These are phyloP conservation scores for Rhegmatorhina hoffmannsi DNA, from an alignment of 2,113 vertebrate species.

Conservation along the genomic window DNA sequence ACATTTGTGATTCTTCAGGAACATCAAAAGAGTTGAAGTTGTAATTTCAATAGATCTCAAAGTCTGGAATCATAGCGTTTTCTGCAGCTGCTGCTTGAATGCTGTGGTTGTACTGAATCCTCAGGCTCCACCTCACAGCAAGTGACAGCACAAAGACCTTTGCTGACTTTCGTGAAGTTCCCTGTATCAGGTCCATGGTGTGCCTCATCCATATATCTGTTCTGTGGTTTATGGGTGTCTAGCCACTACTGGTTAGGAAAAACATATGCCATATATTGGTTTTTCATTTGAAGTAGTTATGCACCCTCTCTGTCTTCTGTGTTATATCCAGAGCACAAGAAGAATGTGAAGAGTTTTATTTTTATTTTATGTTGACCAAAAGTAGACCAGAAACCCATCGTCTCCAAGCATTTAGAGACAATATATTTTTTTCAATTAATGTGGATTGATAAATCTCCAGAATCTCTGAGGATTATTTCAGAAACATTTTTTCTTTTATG, in stretches of 20 bases:
- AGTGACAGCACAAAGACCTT: background rate
- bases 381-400: constrained; percentile 41
- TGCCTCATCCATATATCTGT: background rate
- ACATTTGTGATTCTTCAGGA: background rate
- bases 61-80: background rate
- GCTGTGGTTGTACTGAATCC: background rate
- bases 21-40: background rate
- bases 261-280: background rate
- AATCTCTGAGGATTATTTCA: constrained; percentile 58
- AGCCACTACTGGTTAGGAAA: background rate
- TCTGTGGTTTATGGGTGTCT: background rate
- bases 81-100: background rate
- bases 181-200: background rate
- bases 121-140: background rate
- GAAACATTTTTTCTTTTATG: constrained; percentile 68
- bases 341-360: constrained; percentile 16
- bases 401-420: constrained; percentile 32
- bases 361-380: constrained; percentile 15
- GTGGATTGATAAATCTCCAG: constrained; percentile 38
- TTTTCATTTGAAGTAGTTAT: background rate
- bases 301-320: background rate
- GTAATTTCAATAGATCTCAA: background rate
- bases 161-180: background rate
- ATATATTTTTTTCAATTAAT: constrained; percentile 58
- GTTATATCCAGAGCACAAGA: background rate